These are phyloP conservation scores for Doryteuthis pealeii DNA, from an alignment of 1,140 invertebrate genomes.

Conservation along the genomic window DNA sequence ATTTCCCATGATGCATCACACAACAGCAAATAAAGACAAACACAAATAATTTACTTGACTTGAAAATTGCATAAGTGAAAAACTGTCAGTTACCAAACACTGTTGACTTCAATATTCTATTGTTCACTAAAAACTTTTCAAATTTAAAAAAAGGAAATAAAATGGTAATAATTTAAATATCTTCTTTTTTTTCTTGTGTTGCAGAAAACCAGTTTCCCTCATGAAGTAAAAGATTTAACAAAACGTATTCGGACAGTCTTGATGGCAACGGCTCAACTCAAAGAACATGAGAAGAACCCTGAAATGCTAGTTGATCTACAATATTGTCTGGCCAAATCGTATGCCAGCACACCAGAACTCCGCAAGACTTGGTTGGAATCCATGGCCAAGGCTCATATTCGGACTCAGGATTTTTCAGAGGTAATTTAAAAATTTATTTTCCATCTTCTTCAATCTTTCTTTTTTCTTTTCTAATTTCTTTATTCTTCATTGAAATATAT, in stretches of 20 bases:
- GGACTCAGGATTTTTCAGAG: slow-evolving; percentile 79
- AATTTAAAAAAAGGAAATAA: too few relatives aligned
- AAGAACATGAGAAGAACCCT: slow-evolving; percentile 83
- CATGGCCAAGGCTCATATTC: slow-evolving; percentile 79
- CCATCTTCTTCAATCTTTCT: slow-evolving; percentile 15
- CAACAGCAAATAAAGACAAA: too few relatives aligned
- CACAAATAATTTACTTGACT: too few relatives aligned
- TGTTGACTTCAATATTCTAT: too few relatives aligned
- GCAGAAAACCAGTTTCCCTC: slow-evolving; percentile 68
- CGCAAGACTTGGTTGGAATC: slow-evolving; percentile 88
- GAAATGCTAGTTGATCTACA: slow-evolving; percentile 90
- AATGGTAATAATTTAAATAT: too few relatives aligned
- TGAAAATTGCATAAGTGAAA: too few relatives aligned
- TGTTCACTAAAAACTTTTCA: too few relatives aligned
- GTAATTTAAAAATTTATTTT: slow-evolving; percentile 45
- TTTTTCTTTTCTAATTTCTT: neutral
- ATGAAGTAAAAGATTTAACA: slow-evolving; percentile 89
- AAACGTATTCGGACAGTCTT: slow-evolving; percentile 88
- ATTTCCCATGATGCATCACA: too few relatives aligned
- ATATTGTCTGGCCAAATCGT: slow-evolving; percentile 89
- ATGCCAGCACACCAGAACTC: slow-evolving; percentile 89
- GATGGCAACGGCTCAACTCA: slow-evolving; percentile 90
- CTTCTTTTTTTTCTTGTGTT: too few relatives aligned
- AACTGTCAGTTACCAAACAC: too few relatives aligned
- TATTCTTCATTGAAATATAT: too few relatives aligned